These are phyloP conservation scores for Mythimna impura DNA, from an alignment of 2,888 invertebrate species.

Conservation along the genomic window DNA sequence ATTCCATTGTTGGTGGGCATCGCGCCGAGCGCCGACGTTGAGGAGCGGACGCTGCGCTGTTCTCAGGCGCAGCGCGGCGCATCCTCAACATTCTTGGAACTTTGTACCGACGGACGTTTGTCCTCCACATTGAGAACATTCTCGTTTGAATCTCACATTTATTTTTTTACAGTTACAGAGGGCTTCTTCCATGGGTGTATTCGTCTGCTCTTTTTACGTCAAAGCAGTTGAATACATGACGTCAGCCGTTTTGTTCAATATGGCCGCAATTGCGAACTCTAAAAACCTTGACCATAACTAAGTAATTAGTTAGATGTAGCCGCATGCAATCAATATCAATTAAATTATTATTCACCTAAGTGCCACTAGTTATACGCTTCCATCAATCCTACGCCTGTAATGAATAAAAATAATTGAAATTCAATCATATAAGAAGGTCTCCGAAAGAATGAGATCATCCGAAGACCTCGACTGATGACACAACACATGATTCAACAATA, in stretches of 20 bases:
- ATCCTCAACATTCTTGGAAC: slow-evolving; percentile 73
- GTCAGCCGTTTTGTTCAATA: slow-evolving; percentile 1
- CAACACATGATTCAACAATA: slow-evolving; percentile 81
- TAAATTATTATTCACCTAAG: slow-evolving; percentile 54
- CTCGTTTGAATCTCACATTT: slow-evolving; percentile 57
- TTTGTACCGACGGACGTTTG: slow-evolving; percentile 69
- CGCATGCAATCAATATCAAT: slow-evolving; percentile 62
- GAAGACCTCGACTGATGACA: slow-evolving; percentile 82
- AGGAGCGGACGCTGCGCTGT: slow-evolving; percentile 45
- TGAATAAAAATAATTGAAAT: slow-evolving; percentile 68
- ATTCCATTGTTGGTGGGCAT: slow-evolving; percentile 69
- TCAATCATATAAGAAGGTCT: slow-evolving; percentile 76
- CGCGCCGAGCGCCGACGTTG: slow-evolving; percentile 34
- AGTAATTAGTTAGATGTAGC: slow-evolving; percentile 50
- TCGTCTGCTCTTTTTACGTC: not conserved
- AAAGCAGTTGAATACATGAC: not conserved
- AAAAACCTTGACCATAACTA: slow-evolving; percentile 55
- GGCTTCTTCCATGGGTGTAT: not conserved
- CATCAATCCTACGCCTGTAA: slow-evolving; percentile 44
- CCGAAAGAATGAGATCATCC: slow-evolving; percentile 82
- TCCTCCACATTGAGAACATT: slow-evolving; percentile 71
- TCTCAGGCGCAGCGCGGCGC: slow-evolving; percentile 42
- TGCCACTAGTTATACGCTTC: slow-evolving; percentile 50
- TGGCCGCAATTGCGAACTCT: slow-evolving; percentile 27
- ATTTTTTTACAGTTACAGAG: slow-evolving; percentile 55